phyloP scores from a whole-genome alignment of 1,140 invertebrate species.

The Laupala kohalensis region DNA sequence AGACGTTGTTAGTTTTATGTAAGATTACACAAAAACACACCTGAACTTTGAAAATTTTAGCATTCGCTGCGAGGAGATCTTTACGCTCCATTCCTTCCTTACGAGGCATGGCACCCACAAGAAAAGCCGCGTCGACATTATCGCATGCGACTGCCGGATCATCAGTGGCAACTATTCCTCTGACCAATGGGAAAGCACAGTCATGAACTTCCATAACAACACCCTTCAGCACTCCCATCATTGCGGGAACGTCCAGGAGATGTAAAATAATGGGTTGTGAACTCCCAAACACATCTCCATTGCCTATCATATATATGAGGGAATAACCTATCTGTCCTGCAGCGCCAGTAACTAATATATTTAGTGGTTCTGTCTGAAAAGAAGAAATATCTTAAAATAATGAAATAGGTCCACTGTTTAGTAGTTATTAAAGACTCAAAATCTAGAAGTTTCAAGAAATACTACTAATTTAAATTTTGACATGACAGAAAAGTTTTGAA shows the following conservation, averaged over 20 bases:
- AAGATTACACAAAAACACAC: conserved; percentile 18
- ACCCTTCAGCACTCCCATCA: conserved; percentile 89
- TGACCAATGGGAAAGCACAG: conserved; percentile 76
- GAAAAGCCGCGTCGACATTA: conserved; percentile 92
- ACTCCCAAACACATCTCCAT: conserved; percentile 91
- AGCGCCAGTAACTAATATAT: conserved; percentile 93
- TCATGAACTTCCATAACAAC: conserved; percentile 96
- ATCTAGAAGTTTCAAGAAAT: too few species aligned
- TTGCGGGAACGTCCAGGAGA: conserved; percentile 87
- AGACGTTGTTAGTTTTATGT: too few species aligned
- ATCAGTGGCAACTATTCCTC: conserved; percentile 72
- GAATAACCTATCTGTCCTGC: conserved; percentile 99
- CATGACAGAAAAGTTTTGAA: too few species aligned
- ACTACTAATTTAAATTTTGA: too few species aligned
- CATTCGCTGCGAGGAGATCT: conserved; percentile 89
- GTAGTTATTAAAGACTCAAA: too few species aligned
- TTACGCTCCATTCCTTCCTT: conserved; percentile 98
- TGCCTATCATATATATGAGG: conserved; percentile 81
- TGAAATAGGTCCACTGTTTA: too few species aligned
- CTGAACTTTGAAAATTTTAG: conserved; percentile 94
- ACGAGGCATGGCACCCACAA: conserved; percentile 97
- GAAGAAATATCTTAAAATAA: too few species aligned
- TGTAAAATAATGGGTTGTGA: conserved; percentile 81
- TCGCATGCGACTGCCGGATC: conserved; percentile 85
- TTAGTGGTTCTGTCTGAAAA: conserved; percentile 62